Evolutionary conservation across 2,888 invertebrate species (phyloP), one percentile per base, ranked within the genome.

Genomic region (Cataglyphis livida): DNA sequence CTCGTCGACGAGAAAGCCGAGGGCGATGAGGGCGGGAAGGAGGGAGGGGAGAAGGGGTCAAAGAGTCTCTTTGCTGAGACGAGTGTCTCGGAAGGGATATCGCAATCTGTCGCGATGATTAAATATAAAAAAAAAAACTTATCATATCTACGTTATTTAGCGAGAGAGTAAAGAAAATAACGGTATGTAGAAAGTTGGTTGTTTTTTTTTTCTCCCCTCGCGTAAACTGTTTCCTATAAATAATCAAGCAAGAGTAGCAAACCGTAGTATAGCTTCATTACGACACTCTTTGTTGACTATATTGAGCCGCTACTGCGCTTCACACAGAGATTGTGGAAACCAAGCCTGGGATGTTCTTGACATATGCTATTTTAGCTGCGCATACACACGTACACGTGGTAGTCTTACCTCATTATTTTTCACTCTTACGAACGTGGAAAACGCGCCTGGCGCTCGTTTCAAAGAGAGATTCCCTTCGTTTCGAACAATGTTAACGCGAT

Each of bases 1-100:
- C 18, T 86, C 86, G 70, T 32, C 84, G 81, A 81, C 78, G 82
- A 64, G 85, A 84, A 88, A 87, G 84, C 79, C 84, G 59, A n/a
- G 10, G 12, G 44, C 4, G 18, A 51, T n/a, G 38, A 15, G 5
- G 21, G 5, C 10, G 32, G 32, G 32, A 6, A 6, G 32, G 32
- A 25, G 25, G 25, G 25, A 25, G 32, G 9, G 21, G 9, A n/a
- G 32, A 9, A 59, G 59, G 68, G 78, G 84, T 89, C 75, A 82
- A 87, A 87, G 83, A 85, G 74, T 71, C 64, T 57, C 74, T 73
- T 7, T 68, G 61, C 35, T 41, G 73, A 81, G 76, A 65, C 65
- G 62, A 85, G 82, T 78, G 74, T 84, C 82, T 76, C 70, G 81
- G 79, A 81, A 85, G 64, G 81, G 86, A 81, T 84, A 81, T 83